These are phyloP conservation scores for Bostrychus sinensis DNA, from an alignment of 2,113 vertebrate species.

Conservation along the genomic window DNA sequence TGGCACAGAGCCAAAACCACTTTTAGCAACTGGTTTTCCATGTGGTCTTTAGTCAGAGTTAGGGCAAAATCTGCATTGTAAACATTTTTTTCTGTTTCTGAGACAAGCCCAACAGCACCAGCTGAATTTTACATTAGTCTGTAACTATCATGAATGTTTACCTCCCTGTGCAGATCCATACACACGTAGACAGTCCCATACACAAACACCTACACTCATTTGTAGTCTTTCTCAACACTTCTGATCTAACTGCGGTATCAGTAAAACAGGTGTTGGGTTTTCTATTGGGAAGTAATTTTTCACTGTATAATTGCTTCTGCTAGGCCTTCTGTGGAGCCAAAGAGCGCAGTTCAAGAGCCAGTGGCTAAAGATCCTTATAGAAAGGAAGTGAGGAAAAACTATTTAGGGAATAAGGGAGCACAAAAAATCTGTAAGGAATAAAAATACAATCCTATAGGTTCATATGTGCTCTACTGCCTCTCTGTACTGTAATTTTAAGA, in stretches of 20 bases:
- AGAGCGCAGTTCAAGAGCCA: slow-evolving; percentile 10
- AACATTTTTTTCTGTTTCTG: slow-evolving; percentile 53
- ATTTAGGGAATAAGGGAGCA: slow-evolving; percentile 54
- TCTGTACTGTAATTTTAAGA: slow-evolving; percentile 23
- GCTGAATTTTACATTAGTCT: slow-evolving; percentile 70
- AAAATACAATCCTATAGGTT: slow-evolving; percentile 49
- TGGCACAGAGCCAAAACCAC: slow-evolving; percentile 46
- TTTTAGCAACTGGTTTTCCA: slow-evolving; percentile 53
- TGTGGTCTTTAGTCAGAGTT: slow-evolving; percentile 50
- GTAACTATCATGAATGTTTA: slow-evolving; percentile 25
- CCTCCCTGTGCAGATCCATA: slow-evolving; percentile 9
- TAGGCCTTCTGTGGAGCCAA: slow-evolving; percentile 26
- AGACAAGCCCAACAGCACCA: slow-evolving; percentile 30
- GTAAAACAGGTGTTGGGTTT: slow-evolving; percentile 47
- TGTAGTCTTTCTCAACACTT: slow-evolving; percentile 34
- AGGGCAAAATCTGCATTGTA: slow-evolving; percentile 42
- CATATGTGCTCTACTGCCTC: slow-evolving; percentile 8
- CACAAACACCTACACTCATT: slow-evolving; percentile 48
- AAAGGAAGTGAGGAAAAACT: slow-evolving; percentile 69
- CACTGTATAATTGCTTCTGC: slow-evolving; percentile 45
- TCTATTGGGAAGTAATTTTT: slow-evolving; percentile 52
- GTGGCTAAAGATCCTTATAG: slow-evolving; percentile 48
- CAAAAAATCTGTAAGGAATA: slow-evolving; percentile 47
- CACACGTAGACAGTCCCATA: slow-evolving; percentile 6
- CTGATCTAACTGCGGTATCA: slow-evolving; percentile 48